Conservation (phyloP, 2,113 vertebrate species). For the Micronisus gabar region DNA sequence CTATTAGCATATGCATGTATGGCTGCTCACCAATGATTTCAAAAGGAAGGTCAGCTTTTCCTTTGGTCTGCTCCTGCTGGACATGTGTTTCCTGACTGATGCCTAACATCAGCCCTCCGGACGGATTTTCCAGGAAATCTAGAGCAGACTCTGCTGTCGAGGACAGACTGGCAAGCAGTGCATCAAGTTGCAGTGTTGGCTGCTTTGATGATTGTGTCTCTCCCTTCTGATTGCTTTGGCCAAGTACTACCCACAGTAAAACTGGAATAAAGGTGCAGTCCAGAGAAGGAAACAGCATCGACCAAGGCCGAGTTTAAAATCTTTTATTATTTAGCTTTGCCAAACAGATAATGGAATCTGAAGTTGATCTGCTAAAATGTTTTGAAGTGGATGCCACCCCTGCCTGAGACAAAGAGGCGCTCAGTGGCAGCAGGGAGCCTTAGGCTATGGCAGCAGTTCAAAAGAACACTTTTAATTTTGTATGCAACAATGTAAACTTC, state of each 20-base stretch:
- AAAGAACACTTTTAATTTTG: conserved; percentile 74
- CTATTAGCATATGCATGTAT: neutral
- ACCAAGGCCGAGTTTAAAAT: conserved; percentile 29
- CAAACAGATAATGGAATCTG: conserved; percentile 78
- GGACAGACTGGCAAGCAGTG: neutral
- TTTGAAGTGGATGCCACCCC: conserved; percentile 68
- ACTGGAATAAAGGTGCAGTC: neutral
- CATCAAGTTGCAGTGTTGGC: neutral
- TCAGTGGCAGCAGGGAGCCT: conserved; percentile 66
- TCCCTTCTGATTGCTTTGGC: neutral
- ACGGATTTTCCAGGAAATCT: neutral
- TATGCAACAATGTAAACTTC: conserved; percentile 84
- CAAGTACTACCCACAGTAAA: neutral
- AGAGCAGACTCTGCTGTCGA: neutral
- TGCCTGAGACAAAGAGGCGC: conserved; percentile 65
- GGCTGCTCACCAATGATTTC: neutral
- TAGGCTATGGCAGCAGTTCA: conserved; percentile 74
- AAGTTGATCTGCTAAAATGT: conserved; percentile 77
- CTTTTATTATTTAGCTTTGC: conserved; percentile 78
- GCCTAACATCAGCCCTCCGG: neutral
- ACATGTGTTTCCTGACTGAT: neutral
- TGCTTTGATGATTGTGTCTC: neutral
- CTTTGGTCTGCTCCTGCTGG: neutral
- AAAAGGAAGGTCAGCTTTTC: neutral
- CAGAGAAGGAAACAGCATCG: neutral